phyloP scores from a whole-genome alignment of 2,797 vertebrate genomes.

The Myotis myotis region DNA sequence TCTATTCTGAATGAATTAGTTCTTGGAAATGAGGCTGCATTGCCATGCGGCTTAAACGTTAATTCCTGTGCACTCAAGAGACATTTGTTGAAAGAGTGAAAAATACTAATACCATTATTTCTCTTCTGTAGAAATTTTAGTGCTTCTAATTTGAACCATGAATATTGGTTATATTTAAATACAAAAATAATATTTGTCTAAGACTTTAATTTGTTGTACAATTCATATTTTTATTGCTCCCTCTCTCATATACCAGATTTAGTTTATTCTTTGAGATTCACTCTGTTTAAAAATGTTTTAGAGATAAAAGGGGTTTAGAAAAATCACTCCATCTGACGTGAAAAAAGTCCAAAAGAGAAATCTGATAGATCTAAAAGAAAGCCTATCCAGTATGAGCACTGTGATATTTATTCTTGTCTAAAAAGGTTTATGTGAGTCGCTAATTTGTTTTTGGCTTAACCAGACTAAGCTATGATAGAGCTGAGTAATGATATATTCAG shows the following conservation, averaged over 20 bases:
- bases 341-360: background rate
- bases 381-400: background rate
- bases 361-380: background rate
- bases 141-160: background rate
- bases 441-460: conserved; percentile 10
- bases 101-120: background rate
- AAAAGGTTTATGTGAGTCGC: background rate
- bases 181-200: background rate
- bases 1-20: background rate
- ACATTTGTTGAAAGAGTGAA: background rate
- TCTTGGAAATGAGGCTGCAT: conserved; percentile 15
- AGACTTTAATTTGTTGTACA: background rate
- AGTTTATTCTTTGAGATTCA: background rate
- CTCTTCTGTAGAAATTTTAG: background rate
- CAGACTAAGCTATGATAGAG: background rate
- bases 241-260: background rate
- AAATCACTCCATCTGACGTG: background rate
- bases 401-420: background rate
- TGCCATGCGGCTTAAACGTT: background rate
- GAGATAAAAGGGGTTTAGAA: background rate
- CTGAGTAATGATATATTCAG: background rate
- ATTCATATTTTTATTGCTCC: background rate
- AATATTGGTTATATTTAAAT: background rate
- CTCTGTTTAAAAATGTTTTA: background rate
- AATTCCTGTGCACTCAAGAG: background rate